phyloP scores from a whole-genome alignment of 2,888 invertebrate genomes.

The Caradrina clavipalpis region DNA sequence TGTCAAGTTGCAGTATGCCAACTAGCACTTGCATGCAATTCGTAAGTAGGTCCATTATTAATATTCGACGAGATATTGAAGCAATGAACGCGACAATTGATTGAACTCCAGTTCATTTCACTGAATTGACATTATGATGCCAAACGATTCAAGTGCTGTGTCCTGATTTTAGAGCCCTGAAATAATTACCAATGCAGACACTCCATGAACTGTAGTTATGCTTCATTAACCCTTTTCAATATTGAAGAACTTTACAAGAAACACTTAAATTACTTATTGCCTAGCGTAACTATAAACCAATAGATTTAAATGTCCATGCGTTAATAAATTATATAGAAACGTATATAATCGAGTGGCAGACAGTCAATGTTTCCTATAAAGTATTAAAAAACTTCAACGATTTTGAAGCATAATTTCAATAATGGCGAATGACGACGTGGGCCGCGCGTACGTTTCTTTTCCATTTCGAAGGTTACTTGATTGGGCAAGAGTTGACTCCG shows the following conservation, averaged over 20 bases:
- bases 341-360: not conserved
- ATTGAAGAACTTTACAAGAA: not conserved
- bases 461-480: conserved; percentile 82
- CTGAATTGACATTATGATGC: conserved; percentile 54
- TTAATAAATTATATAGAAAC: not conserved
- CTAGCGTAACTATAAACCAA: no score
- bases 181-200: conserved; percentile 38
- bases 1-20: not conserved
- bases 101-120: conserved; percentile 45
- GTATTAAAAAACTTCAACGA: conserved; percentile 11
- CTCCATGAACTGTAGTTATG: conserved; percentile 15
- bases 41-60: not conserved
- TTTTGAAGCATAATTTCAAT: conserved; percentile 60
- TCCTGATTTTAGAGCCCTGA: conserved; percentile 43
- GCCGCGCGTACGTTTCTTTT: conserved; percentile 83
- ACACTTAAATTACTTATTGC: not conserved
- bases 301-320: no score
- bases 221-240: conserved; percentile 22
- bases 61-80: conserved; percentile 36
- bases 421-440: conserved; percentile 70
- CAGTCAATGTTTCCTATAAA: not conserved
- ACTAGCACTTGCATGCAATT: conserved; percentile 11
- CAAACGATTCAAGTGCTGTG: conserved; percentile 46
- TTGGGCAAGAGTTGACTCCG: conserved; percentile 81
- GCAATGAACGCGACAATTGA: conserved; percentile 52